Conservation (phyloP, 1,140 invertebrate genomes). For the Apis laboriosa region DNA sequence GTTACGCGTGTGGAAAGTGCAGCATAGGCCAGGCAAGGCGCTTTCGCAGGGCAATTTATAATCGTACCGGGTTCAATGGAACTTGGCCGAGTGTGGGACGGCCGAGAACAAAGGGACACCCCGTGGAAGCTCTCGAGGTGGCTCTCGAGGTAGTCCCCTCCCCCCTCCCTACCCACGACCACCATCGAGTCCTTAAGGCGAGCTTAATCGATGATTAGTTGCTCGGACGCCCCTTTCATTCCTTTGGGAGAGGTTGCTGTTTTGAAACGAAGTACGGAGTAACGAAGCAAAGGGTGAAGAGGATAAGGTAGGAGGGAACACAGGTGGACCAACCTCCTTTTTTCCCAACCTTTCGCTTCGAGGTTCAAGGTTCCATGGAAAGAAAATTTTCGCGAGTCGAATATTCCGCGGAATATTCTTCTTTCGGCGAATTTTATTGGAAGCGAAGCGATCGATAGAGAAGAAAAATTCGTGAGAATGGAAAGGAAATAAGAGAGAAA, state of each 20-base stretch:
- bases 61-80: constrained; percentile 72
- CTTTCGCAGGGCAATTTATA: constrained; percentile 72
- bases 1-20: constrained; percentile 59
- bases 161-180: constrained; percentile 4
- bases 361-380: background rate
- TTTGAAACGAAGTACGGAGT: background rate
- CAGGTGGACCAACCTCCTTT: no score
- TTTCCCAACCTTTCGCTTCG: background rate
- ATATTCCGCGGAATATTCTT: no score
- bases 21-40: constrained; percentile 48
- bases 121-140: constrained; percentile 48
- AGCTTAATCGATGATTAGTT: constrained; percentile 60
- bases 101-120: constrained; percentile 65
- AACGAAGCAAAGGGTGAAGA: no score
- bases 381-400: no score
- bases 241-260: background rate
- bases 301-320: no score
- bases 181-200: constrained; percentile 23
- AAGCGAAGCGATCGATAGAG: background rate
- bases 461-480: no score
- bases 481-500: background rate
- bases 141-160: background rate
- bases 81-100: constrained; percentile 66
- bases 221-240: constrained; percentile 33
- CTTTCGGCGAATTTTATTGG: no score